Conservation (phyloP, 2,888 invertebrate genomes). For the Chalcosyrphus nemorum region DNA sequence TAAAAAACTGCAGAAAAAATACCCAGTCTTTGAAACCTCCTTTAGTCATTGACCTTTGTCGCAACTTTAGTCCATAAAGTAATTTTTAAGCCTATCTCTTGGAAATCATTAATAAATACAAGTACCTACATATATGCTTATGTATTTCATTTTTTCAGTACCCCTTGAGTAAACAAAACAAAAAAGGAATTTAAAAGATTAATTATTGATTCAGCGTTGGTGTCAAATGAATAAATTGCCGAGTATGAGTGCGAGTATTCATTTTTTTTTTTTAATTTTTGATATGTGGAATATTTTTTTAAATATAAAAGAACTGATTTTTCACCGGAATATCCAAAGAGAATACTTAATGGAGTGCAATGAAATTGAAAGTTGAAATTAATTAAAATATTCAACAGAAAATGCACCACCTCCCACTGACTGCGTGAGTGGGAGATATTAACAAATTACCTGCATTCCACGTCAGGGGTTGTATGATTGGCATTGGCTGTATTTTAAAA, state of each 20-base stretch:
- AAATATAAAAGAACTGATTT: not conserved
- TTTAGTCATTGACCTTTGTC: no score
- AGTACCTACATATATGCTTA: not conserved
- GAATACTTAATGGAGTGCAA: constrained; percentile 43
- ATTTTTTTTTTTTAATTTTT: not conserved
- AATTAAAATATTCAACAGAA: constrained; percentile 63
- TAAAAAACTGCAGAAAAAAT: no score
- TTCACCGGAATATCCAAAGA: constrained; percentile 1
- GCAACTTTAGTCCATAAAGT: not conserved
- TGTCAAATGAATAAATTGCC: not conserved
- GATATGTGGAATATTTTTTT: not conserved
- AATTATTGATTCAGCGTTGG: not conserved
- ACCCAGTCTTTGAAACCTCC: no score
- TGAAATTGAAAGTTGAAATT: constrained; percentile 65
- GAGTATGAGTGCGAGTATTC: not conserved
- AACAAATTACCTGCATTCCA: constrained; percentile 61
- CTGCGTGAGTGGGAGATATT: not conserved
- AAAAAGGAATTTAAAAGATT: not conserved
- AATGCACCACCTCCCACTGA: no score
- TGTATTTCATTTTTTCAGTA: not conserved
- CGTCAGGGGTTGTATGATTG: constrained; percentile 12
- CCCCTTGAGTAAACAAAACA: not conserved
- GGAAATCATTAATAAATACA: not conserved
- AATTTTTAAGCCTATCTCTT: not conserved
- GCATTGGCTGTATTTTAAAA: constrained; percentile 11